Percentiles rank a stretch among this genome's conserved stretches.
Conservation (phyloP, 2,113 vertebrate genomes). For the Phocoena phocoena region DNA sequence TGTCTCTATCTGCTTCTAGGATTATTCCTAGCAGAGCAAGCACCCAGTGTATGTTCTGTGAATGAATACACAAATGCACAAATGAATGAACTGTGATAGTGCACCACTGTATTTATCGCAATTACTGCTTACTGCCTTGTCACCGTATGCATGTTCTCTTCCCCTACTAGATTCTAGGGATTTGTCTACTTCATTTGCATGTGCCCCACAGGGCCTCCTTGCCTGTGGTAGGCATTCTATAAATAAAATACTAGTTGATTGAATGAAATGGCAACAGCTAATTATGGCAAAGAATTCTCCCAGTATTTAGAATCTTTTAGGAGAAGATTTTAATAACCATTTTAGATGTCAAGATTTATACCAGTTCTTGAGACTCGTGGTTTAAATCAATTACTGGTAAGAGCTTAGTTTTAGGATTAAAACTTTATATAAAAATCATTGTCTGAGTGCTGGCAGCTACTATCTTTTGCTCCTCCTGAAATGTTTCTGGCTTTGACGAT, state of each 20-base stretch:
- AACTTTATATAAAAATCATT: not conserved
- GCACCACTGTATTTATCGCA: not conserved
- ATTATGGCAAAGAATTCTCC: constrained; percentile 19
- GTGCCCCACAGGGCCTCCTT: not conserved
- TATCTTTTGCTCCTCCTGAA: constrained; percentile 22
- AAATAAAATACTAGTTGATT: not conserved
- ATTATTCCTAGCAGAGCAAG: not conserved
- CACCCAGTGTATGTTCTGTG: rapidly evolving
- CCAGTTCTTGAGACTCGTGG: not conserved
- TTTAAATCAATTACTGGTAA: constrained; percentile 58
- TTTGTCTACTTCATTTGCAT: not conserved
- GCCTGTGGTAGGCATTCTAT: not conserved
- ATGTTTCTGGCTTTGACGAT: constrained; percentile 43
- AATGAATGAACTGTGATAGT: not conserved
- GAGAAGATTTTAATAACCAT: constrained; percentile 36
- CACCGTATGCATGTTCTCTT: rapidly evolving
- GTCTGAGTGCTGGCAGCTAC: constrained; percentile 15
- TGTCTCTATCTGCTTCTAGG: not conserved
- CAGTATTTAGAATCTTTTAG: constrained; percentile 23
- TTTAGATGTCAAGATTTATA: constrained; percentile 54
- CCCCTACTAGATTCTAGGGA: not conserved
- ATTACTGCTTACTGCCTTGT: not conserved
- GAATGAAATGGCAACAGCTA: constrained; percentile 1
- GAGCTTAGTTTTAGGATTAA: constrained; percentile 25
- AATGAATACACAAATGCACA: not conserved